Evolutionary conservation across 2,888 invertebrate species (phyloP).

Genomic region (Blera fallax): DNA sequence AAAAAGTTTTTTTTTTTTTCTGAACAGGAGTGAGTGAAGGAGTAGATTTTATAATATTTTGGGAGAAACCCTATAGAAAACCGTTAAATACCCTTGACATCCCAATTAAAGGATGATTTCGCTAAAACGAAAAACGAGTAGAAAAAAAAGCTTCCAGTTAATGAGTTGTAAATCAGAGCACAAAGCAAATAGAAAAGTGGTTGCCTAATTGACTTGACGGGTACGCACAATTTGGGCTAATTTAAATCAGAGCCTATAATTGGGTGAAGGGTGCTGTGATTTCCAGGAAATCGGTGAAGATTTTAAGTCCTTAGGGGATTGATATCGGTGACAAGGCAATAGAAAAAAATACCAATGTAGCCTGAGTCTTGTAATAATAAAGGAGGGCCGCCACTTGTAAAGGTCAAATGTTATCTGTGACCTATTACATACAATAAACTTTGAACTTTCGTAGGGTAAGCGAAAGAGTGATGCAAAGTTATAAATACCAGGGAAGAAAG

Average conservation of each 20-base stretch:
- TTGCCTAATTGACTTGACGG: conserved; percentile 55
- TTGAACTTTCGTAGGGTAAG: no score
- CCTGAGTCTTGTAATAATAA: no score
- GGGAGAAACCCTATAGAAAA: neutral
- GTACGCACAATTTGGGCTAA: conserved; percentile 24
- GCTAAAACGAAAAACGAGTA: neutral
- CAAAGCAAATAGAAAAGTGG: conserved; percentile 42
- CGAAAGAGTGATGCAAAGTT: no score
- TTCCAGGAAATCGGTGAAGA: neutral
- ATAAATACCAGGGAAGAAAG: no score
- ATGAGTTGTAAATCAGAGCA: conserved; percentile 50
- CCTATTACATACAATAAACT: no score
- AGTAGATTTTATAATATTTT: conserved; percentile 12
- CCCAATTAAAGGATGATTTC: conserved; percentile 56
- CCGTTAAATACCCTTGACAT: conserved; percentile 29
- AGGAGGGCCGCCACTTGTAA: no score
- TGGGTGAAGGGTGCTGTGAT: neutral
- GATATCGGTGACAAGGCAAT: no score
- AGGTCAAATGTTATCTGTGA: no score
- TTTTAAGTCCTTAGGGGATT: no score
- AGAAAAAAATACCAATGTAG: no score
- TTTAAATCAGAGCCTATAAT: conserved; percentile 33
- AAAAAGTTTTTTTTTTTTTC: conserved; percentile 1
- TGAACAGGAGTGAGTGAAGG: neutral
- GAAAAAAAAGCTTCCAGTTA: conserved; percentile 25